Percentiles rank a stretch among this genome's conserved stretches.
Evolutionary conservation across 2,797 vertebrate genomes (phyloP).

Genomic region (Acomys russatus): DNA sequence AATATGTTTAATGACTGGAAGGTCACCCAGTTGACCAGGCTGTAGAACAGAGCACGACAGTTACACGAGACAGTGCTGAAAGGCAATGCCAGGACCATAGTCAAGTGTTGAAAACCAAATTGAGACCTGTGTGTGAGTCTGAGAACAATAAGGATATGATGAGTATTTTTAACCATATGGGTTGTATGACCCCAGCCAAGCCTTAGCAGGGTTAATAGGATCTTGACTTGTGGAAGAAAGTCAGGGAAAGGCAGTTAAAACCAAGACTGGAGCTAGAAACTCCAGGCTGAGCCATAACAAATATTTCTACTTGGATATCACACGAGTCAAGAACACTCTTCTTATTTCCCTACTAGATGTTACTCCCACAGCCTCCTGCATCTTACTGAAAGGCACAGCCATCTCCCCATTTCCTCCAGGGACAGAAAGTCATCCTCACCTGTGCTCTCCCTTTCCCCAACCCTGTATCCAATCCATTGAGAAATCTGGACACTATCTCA

Average conservation of each 20-base stretch:
- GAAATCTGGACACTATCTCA: background rate
- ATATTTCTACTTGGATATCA: background rate
- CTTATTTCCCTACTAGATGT: background rate
- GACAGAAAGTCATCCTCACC: background rate
- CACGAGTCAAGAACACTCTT: background rate
- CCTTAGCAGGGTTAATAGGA: background rate
- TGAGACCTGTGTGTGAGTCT: background rate
- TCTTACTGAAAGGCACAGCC: background rate
- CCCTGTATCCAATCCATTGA: background rate
- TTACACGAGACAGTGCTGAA: background rate
- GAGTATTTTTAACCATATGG: background rate
- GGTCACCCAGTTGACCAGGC: background rate
- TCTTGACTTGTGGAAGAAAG: background rate
- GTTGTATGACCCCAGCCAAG: background rate
- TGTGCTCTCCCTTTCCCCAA: background rate
- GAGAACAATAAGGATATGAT: background rate
- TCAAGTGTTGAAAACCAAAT: background rate
- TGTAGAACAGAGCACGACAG: background rate
- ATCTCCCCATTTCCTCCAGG: background rate
- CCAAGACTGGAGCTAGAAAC: background rate
- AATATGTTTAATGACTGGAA: background rate
- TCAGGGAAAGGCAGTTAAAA: background rate
- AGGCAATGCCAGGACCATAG: background rate
- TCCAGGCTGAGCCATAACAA: background rate
- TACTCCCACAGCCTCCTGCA: background rate